phyloP scores from a whole-genome alignment of 1,140 invertebrate species.

The Diplogasteroides magnus region DNA sequence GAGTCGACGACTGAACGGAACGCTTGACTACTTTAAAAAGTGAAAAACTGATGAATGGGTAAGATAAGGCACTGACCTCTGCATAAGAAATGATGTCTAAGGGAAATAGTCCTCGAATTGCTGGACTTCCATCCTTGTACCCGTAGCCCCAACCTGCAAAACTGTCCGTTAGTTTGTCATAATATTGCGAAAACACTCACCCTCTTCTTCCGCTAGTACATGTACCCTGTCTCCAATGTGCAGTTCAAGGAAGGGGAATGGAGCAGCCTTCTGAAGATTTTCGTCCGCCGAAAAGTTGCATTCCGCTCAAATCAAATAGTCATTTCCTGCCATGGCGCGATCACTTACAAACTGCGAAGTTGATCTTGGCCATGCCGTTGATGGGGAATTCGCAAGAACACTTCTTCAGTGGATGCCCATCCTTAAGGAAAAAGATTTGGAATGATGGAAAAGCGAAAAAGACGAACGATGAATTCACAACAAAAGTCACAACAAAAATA shows the following conservation, averaged over 20 bases:
- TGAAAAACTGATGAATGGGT: too few relatives aligned
- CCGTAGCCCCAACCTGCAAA: neutral
- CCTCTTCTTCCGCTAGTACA: neutral
- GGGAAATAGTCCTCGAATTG: neutral
- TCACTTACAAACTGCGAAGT: too few relatives aligned
- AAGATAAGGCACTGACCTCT: neutral
- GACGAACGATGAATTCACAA: too few relatives aligned
- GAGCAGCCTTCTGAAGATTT: neutral
- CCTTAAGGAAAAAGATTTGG: too few relatives aligned
- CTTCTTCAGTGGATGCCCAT: too few relatives aligned
- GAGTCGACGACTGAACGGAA: too few relatives aligned
- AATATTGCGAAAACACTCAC: neutral
- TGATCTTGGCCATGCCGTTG: too few relatives aligned
- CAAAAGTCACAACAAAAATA: too few relatives aligned
- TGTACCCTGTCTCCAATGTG: neutral
- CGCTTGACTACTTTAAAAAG: too few relatives aligned
- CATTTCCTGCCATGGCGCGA: too few relatives aligned
- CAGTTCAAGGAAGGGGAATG: neutral
- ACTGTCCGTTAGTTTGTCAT: neutral
- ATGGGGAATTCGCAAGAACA: too few relatives aligned
- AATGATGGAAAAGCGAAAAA: too few relatives aligned
- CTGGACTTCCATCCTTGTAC: neutral
- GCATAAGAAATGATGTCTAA: neutral
- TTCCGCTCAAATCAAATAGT: neutral
- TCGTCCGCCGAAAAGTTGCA: neutral